Conservation (phyloP, 2,888 invertebrate species). For the Atethmia centrago region DNA sequence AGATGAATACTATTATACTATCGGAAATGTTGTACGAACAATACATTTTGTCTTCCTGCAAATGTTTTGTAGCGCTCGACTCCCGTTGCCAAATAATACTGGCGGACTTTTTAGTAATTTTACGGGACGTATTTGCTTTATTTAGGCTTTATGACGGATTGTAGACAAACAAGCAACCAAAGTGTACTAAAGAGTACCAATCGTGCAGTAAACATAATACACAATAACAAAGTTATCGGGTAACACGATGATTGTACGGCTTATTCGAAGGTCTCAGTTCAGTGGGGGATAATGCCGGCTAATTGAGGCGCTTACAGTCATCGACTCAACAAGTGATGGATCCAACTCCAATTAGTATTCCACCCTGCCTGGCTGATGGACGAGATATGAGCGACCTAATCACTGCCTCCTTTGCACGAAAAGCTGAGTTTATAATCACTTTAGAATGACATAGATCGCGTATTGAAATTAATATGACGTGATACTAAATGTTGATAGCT, state of each 20-base stretch:
- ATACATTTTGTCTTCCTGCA: conserved; percentile 28
- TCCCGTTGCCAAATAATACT: conserved; percentile 5
- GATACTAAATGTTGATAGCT: not conserved
- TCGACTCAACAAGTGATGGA: conserved; percentile 53
- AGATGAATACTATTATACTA: conserved; percentile 42
- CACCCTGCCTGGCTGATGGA: conserved; percentile 18
- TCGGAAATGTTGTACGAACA: conserved; percentile 39
- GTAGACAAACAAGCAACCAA: not conserved
- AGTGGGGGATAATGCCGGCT: conserved; percentile 2
- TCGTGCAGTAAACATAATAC: not conserved
- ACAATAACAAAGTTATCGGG: conserved; percentile 6
- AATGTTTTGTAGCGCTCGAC: conserved; percentile 9
- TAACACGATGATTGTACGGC: not conserved
- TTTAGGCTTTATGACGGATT: not conserved
- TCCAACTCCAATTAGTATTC: conserved; percentile 54
- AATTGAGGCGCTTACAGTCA: conserved; percentile 27
- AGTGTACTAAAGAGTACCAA: not conserved
- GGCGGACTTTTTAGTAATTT: not conserved
- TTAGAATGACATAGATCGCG: conserved; percentile 13
- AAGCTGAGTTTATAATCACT: conserved; percentile 35
- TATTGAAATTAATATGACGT: conserved; percentile 4
- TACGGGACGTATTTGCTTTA: not conserved
- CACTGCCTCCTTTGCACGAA: conserved; percentile 19
- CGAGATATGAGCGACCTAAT: conserved; percentile 31
- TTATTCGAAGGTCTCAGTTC: conserved; percentile 7